Conservation (phyloP, 1,140 invertebrate species). For the Drosophila sechellia region DNA sequence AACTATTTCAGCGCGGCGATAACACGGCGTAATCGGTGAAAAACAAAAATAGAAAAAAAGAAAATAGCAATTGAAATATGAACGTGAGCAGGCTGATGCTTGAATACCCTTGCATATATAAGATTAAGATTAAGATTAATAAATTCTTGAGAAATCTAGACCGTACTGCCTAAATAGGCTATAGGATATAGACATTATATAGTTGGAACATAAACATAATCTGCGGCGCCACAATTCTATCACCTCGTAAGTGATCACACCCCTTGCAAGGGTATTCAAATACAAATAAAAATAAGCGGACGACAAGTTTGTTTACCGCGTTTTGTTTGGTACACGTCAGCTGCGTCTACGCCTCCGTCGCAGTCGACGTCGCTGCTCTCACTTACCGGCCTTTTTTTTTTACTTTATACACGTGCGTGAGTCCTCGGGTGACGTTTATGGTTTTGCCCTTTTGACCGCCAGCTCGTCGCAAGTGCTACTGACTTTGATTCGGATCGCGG, state of each 20-base stretch:
- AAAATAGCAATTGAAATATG: not conserved
- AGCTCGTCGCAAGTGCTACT: not conserved
- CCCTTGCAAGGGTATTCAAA: not conserved
- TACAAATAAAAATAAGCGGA: constrained; percentile 1
- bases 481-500: not conserved
- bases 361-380: constrained; percentile 8
- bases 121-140: not conserved
- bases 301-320: constrained; percentile 24
- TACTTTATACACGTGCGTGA: not conserved
- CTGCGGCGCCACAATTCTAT: no score
- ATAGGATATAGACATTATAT: not conserved
- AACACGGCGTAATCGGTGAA: constrained; percentile 20
- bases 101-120: not conserved
- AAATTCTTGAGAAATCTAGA: no score
- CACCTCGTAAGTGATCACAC: not conserved
- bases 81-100: not conserved
- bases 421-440: constrained; percentile 8
- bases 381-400: constrained; percentile 17
- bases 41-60: constrained; percentile 5
- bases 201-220: not conserved
- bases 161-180: no score
- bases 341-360: not conserved
- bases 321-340: constrained; percentile 59
- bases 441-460: constrained; percentile 36
- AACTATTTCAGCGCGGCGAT: constrained; percentile 27